phyloP scores from a whole-genome alignment of 1,140 invertebrate species.

The Drosophila pachea region DNA sequence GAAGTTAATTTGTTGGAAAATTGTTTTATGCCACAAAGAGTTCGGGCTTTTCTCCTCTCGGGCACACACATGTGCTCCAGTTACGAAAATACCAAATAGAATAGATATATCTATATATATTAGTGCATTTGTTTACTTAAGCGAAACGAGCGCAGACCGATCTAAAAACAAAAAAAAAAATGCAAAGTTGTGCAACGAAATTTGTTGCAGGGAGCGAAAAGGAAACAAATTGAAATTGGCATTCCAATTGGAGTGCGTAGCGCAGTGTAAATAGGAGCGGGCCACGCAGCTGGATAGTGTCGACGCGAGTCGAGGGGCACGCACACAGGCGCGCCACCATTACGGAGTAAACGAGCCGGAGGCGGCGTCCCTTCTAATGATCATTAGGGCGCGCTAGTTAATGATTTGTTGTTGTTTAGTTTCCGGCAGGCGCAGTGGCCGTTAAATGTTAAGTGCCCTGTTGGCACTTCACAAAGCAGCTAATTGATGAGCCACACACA shows the following conservation, averaged over 20 bases:
- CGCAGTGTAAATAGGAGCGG: background rate
- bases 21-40: constrained; percentile 54
- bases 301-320: constrained; percentile 9
- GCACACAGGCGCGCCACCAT: constrained; percentile 40
- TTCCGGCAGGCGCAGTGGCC: constrained; percentile 54
- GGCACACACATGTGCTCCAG: constrained; percentile 66
- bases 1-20: constrained; percentile 22
- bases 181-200: constrained; percentile 29
- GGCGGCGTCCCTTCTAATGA: constrained; percentile 31
- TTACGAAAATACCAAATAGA: constrained; percentile 25
- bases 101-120: background rate
- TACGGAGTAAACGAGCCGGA: constrained; percentile 25
- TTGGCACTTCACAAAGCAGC: constrained; percentile 56
- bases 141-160: constrained; percentile 15
- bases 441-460: constrained; percentile 61
- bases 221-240: constrained; percentile 3
- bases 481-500: constrained; percentile 59
- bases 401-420: constrained; percentile 74
- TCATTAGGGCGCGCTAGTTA: constrained; percentile 52
- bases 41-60: background rate
- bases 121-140: constrained; percentile 52
- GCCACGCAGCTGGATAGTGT: constrained; percentile 38
- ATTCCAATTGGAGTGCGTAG: background rate
- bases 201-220: background rate
- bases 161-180: constrained; percentile 24